Evolutionary conservation across 2,113 vertebrate species (phyloP).

Genomic region (Glareola pratincola): DNA sequence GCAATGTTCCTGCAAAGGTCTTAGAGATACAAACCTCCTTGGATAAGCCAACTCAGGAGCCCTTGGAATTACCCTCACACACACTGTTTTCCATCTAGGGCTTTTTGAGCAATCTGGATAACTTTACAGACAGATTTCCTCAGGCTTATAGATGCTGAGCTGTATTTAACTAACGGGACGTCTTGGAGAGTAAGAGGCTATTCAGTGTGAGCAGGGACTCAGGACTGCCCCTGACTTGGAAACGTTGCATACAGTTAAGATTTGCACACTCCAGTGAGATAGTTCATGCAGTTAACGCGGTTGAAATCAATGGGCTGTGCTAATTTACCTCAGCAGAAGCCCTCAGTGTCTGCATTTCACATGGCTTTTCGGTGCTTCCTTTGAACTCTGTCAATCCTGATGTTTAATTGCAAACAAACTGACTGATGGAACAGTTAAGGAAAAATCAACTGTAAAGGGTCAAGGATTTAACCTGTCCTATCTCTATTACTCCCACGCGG

Average conservation of each 20-base stretch:
- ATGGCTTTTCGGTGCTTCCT: neutral
- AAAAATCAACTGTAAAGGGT: conserved; percentile 29
- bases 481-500: neutral
- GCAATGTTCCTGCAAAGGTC: neutral
- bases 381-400: neutral
- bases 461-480: conserved; percentile 17
- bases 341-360: neutral
- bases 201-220: neutral
- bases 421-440: conserved; percentile 17
- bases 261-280: conserved; percentile 17
- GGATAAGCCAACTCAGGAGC: neutral
- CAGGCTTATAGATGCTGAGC: neutral
- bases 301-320: conserved; percentile 30
- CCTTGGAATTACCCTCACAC: neutral
- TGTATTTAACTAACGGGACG: neutral
- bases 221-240: neutral
- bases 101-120: neutral
- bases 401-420: conserved; percentile 30
- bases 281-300: conserved; percentile 18
- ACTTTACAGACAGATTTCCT: neutral
- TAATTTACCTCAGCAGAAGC: conserved; percentile 14
- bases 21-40: neutral
- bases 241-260: neutral
- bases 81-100: neutral
- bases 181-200: neutral